These are phyloP conservation scores for Apis laboriosa DNA, from an alignment of 1,140 invertebrate species.

Conservation along the genomic window DNA sequence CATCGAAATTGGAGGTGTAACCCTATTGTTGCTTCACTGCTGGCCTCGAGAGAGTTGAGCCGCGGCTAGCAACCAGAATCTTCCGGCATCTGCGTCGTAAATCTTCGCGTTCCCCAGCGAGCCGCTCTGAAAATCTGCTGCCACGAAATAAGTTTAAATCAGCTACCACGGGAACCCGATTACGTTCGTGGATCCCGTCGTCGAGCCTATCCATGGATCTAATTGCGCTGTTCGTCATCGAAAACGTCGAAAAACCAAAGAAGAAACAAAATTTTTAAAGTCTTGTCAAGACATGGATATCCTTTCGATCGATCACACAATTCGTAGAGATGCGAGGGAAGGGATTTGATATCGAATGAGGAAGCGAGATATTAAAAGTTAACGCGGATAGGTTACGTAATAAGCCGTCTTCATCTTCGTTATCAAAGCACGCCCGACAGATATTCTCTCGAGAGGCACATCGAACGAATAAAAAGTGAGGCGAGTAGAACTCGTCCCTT, in stretches of 20 bases:
- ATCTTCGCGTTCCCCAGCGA: conserved; percentile 24
- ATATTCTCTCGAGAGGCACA: background rate
- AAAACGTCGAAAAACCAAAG: background rate
- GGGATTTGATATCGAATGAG: conserved; percentile 1
- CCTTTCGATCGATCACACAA: conserved; percentile 16
- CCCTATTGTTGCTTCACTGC: background rate
- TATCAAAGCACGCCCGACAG: conserved; percentile 27
- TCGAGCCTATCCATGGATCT: background rate
- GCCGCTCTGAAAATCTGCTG: conserved; percentile 10
- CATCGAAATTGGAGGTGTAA: conserved; percentile 19
- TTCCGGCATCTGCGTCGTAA: conserved; percentile 31
- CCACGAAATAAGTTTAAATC: conserved; percentile 37
- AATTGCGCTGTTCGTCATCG: background rate
- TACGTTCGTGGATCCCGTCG: conserved; percentile 8
- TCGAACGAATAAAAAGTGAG: background rate
- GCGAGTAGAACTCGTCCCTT: background rate
- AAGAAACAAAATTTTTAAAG: background rate
- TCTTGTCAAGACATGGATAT: background rate
- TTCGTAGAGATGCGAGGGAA: background rate
- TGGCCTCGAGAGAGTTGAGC: background rate
- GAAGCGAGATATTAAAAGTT: conserved; percentile 37
- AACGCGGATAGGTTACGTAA: conserved; percentile 24
- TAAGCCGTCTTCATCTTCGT: conserved; percentile 25
- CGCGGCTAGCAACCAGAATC: background rate
- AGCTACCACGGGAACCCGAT: conserved; percentile 13